Evolutionary conservation across 2,113 vertebrate genomes (phyloP).

Genomic region (Orycteropus afer): DNA sequence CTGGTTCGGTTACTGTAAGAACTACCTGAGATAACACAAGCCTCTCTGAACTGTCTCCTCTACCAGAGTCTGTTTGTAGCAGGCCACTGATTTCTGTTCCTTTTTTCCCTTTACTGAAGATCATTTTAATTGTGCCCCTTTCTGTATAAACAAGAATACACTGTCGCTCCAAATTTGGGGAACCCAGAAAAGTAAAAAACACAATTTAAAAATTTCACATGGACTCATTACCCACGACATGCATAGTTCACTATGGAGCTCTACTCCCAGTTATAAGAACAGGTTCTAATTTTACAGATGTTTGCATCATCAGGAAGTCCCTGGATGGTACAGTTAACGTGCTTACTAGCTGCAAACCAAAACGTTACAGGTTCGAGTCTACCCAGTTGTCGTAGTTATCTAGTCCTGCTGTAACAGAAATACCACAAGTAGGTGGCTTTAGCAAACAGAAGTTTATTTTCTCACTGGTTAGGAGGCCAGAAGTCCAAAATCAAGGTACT

Average conservation of each 20-base stretch:
- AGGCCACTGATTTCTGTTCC: neutral
- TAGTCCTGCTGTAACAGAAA: neutral
- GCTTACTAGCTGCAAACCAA: neutral
- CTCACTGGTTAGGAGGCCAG: neutral
- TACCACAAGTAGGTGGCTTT: neutral
- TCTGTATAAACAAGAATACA: neutral
- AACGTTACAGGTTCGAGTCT: neutral
- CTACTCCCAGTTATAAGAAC: neutral
- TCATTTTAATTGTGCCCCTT: neutral
- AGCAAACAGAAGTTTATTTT: neutral
- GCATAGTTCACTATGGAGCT: neutral
- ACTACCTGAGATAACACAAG: neutral
- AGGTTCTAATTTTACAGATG: neutral
- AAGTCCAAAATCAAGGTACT: neutral
- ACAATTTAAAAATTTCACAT: neutral
- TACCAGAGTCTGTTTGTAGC: accelerated
- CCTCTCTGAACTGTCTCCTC: neutral
- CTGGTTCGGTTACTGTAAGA: neutral
- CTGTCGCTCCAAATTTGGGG: neutral
- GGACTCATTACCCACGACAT: neutral
- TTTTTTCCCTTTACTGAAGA: neutral
- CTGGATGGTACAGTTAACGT: neutral
- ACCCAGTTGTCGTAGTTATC: neutral
- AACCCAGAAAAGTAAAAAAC: neutral
- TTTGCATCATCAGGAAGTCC: neutral